These are phyloP conservation scores for Notoglanidium macrostoma DNA, from an alignment of 2,797 vertebrate species.

Conservation along the genomic window DNA sequence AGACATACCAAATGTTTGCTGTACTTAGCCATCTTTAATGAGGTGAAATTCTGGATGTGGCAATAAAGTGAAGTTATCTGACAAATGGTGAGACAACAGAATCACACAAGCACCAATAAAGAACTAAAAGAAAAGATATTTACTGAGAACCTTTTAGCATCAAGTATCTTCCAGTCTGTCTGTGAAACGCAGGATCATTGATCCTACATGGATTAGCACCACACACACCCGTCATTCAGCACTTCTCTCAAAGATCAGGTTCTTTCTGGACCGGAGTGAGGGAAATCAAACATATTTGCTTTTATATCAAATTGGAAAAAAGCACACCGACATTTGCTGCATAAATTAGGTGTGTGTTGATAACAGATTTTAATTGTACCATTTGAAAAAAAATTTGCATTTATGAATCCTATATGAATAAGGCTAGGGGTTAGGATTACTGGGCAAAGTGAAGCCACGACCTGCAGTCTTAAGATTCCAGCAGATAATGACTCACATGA, in stretches of 20 bases:
- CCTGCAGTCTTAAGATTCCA: not conserved
- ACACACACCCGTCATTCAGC: not conserved
- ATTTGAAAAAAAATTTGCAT: not conserved
- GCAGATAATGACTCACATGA: not conserved
- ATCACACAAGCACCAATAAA: slow-evolving; percentile 50
- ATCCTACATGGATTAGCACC: not conserved
- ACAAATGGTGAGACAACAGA: slow-evolving; percentile 30
- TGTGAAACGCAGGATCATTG: not conserved
- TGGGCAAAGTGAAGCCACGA: not conserved
- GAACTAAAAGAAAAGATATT: slow-evolving; percentile 15
- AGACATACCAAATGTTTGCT: not conserved
- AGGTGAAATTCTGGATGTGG: slow-evolving; percentile 50
- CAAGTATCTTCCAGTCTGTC: not conserved
- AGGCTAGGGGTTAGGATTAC: not conserved
- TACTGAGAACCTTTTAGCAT: not conserved
- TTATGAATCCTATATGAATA: not conserved
- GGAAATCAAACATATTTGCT: not conserved
- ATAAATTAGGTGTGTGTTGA: not conserved
- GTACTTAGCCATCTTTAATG: slow-evolving; percentile 46
- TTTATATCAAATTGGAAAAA: not conserved
- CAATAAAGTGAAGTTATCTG: slow-evolving; percentile 40
- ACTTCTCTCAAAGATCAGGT: not conserved
- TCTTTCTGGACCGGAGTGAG: not conserved
- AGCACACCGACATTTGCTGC: not conserved
- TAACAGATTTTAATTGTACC: not conserved